phyloP scores from a whole-genome alignment of 2,113 vertebrate genomes.

The Psophia crepitans region DNA sequence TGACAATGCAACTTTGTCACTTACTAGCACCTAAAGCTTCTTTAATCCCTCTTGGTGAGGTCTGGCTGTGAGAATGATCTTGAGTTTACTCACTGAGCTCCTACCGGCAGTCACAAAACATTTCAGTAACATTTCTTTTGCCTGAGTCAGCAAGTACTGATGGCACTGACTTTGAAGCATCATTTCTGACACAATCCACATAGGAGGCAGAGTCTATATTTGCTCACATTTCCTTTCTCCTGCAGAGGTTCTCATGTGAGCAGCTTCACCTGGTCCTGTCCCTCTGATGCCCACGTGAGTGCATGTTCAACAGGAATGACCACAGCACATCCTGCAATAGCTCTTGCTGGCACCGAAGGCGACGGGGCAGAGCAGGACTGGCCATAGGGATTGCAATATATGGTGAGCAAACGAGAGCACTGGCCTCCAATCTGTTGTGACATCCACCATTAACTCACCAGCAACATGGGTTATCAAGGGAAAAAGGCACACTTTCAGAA shows the following conservation, averaged over 20 bases:
- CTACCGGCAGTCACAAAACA: background rate
- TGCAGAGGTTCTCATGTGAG: background rate
- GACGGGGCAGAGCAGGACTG: background rate
- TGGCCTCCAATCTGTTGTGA: background rate
- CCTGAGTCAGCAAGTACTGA: background rate
- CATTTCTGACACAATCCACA: background rate
- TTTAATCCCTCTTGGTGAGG: background rate
- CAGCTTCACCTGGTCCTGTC: background rate
- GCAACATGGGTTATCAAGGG: background rate
- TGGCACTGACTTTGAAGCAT: background rate
- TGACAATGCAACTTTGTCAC: background rate
- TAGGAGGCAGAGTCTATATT: background rate
- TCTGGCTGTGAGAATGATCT: background rate
- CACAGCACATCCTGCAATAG: background rate
- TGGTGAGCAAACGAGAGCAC: background rate
- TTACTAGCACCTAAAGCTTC: background rate
- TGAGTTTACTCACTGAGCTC: background rate
- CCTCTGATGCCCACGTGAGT: too few relatives aligned
- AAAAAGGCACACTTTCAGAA: background rate
- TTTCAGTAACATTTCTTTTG: accelerated
- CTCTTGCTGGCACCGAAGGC: background rate
- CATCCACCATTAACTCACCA: background rate
- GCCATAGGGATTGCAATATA: accelerated
- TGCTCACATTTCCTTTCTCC: background rate
- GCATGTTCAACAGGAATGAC: background rate